Evolutionary conservation across 2,797 vertebrate species (phyloP).

Genomic region (Scolopax bukidnonensis): DNA sequence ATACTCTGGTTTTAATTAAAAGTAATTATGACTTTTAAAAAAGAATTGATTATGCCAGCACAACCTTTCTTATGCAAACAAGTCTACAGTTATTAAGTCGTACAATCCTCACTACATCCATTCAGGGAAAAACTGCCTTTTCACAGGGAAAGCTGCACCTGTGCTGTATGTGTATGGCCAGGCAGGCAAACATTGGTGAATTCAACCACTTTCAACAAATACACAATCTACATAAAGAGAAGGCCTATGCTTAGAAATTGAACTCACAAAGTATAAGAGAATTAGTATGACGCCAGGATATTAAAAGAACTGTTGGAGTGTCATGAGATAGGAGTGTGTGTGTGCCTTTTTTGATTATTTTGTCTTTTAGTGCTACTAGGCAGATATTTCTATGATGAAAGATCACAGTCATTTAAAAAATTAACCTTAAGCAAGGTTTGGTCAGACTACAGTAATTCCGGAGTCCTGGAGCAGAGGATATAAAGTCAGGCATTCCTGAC

Average conservation of each 20-base stretch:
- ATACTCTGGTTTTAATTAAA: not conserved
- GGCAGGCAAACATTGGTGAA: not conserved
- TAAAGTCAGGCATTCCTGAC: not conserved
- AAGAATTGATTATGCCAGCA: not conserved
- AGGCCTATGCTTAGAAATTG: not conserved
- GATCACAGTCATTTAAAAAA: not conserved
- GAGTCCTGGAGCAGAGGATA: not conserved
- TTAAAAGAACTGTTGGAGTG: not conserved
- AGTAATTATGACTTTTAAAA: not conserved
- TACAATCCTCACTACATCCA: not conserved
- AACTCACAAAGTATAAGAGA: not conserved
- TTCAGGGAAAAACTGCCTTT: not conserved
- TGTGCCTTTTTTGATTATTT: not conserved
- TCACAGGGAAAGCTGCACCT: not conserved
- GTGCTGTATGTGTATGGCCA: accelerated
- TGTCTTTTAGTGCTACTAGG: not conserved
- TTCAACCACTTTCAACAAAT: not conserved
- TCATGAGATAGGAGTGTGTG: not conserved
- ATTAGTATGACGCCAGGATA: not conserved
- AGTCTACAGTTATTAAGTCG: not conserved
- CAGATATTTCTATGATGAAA: not conserved
- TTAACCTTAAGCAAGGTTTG: not conserved
- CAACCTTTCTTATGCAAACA: not conserved
- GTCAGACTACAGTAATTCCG: not conserved
- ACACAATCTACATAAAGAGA: not conserved